Conservation (phyloP, 2,113 vertebrate species). For the Amia ocellicauda region DNA sequence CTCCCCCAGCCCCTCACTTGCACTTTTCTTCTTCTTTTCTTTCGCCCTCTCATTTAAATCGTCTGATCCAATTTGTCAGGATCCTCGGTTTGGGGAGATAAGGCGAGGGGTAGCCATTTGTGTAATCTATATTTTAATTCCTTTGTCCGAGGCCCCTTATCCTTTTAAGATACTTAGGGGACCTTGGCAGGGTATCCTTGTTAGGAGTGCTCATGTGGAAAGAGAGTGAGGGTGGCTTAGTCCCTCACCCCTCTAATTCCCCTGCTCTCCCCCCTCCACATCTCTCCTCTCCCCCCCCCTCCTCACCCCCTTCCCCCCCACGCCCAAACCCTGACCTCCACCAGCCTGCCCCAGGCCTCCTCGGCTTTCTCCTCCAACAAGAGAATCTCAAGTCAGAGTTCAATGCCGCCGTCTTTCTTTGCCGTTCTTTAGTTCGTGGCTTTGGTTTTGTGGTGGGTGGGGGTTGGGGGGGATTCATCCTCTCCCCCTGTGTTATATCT, state of each 20-base stretch:
- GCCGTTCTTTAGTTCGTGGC: background rate
- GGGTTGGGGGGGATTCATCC: too few relatives aligned
- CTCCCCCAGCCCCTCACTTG: slow-evolving; percentile 29
- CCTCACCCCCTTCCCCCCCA: slow-evolving; percentile 19
- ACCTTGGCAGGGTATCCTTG: slow-evolving; percentile 38
- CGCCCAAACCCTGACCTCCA: slow-evolving; percentile 26
- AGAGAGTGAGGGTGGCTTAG: slow-evolving; percentile 49
- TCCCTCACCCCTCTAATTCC: slow-evolving; percentile 59
- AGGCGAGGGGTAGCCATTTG: slow-evolving; percentile 42
- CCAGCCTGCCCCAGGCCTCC: slow-evolving; percentile 29
- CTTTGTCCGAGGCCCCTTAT: slow-evolving; percentile 51
- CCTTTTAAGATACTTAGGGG: slow-evolving; percentile 47
- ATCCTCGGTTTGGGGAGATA: slow-evolving; percentile 49
- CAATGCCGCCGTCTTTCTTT: slow-evolving; percentile 35
- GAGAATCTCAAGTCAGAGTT: slow-evolving; percentile 48
- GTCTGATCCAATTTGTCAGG: slow-evolving; percentile 57
- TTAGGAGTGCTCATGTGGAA: slow-evolving; percentile 63
- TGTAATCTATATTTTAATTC: slow-evolving; percentile 62
- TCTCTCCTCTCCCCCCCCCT: slow-evolving; percentile 20
- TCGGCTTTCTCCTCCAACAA: slow-evolving; percentile 27
- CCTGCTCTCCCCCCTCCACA: slow-evolving; percentile 31
- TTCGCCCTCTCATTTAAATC: slow-evolving; percentile 35
- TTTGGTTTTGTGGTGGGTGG: too few relatives aligned
- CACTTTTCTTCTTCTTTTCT: slow-evolving; percentile 8
- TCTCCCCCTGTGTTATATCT: too few relatives aligned